These are phyloP conservation scores for Macrochelys suwanniensis DNA, from an alignment of 2,797 vertebrate genomes.

Conservation along the genomic window DNA sequence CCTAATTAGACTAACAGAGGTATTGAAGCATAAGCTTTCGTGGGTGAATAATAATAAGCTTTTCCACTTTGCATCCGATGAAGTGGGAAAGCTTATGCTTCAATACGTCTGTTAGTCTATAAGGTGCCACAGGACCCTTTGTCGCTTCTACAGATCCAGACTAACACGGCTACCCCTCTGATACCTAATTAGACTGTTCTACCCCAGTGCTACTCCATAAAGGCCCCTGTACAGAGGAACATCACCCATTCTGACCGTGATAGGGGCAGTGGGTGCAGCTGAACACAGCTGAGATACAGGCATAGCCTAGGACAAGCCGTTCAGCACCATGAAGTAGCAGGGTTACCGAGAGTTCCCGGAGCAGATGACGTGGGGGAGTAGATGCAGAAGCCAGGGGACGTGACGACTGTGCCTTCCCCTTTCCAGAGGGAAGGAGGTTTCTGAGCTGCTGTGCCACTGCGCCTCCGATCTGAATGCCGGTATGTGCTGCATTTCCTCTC, in stretches of 20 bases:
- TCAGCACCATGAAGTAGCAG: neutral
- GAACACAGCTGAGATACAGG: neutral
- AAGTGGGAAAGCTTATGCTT: too few species aligned
- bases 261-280: neutral
- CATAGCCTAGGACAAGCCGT: neutral
- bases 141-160: too few species aligned
- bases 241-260: neutral
- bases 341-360: neutral
- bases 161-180: too few species aligned
- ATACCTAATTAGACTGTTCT: neutral
- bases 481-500: fast-evolving
- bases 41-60: too few species aligned
- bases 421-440: fast-evolving
- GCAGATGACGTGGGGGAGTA: neutral
- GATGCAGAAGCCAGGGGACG: neutral
- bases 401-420: fast-evolving
- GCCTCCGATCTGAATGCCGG: fast-evolving
- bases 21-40: too few species aligned
- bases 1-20: neutral
- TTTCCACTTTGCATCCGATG: too few species aligned
- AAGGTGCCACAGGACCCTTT: too few species aligned
- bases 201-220: neutral
- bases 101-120: too few species aligned
- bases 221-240: neutral
- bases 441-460: fast-evolving